Base-by-base conservation (phyloP, 2,888 invertebrate species). In the Cosmopolites sordidus region DNA sequence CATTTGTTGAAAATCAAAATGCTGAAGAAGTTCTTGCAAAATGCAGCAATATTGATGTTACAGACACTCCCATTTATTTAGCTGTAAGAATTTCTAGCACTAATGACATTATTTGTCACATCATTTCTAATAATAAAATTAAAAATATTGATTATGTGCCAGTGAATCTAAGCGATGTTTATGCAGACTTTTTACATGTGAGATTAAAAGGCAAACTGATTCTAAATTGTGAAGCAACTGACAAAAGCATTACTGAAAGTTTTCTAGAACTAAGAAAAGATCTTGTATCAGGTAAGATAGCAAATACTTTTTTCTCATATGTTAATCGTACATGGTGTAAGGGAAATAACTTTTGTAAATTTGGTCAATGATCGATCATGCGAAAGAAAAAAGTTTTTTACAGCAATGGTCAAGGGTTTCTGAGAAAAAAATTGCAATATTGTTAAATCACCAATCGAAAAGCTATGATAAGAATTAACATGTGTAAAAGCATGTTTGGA, bases 61-160 rank as follows among this genome's bases (percentile, higher is more conserved):
- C 89, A 45, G 89, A 89, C 66, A 89, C 88, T 74, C 89, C 89
- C 2, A 76, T 89, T 51, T 76, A 87, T 46, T 73, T 89, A 38
- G 76, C 78, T 51, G 77, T 79, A 62, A 76, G 76, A 15, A 72
- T 80, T 56, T 77, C 80, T 12, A n/a, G 11, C n/a, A 79, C 79
- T 59, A 73, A 75, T 15, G 78, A 80, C 11, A 72, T 88, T 62
- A 78, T 81, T 65, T 80, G 86, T 9, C 83, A 83, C 60, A 83
- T 86, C 68, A 78, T 85, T 58, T 80, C 85, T 33, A 87, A 88
- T 73, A 84, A 86, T 56, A 83, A 84, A 66, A 75, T 89, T 56
- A 84, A 87, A 66, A 78, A 80, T 58, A 80, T 83, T 1, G 76
- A 79, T 38, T 83, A 82, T 71, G 83, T 84, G 65, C 74, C 84